These are phyloP conservation scores for Dolichotis patagonum DNA, from an alignment of 2,113 vertebrate genomes.

Conservation along the genomic window DNA sequence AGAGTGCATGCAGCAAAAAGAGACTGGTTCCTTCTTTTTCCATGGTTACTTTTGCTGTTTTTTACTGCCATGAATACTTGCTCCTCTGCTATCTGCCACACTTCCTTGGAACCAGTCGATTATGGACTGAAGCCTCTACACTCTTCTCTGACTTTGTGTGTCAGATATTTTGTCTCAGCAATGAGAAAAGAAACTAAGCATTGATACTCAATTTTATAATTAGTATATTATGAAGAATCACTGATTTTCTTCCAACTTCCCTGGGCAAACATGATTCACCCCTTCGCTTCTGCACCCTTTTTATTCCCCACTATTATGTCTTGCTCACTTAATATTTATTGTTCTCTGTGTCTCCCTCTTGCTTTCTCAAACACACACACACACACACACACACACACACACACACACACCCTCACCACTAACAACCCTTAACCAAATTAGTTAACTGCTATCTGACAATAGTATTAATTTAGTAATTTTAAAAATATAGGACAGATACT, in stretches of 20 bases:
- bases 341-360: neutral
- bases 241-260: neutral
- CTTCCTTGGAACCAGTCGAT: neutral
- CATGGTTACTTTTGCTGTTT: neutral
- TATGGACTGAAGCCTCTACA: neutral
- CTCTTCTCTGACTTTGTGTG: neutral
- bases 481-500: neutral
- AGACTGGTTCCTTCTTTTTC: neutral
- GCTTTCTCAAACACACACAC: neutral
- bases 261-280: neutral
- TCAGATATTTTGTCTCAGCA: neutral
- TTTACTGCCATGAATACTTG: neutral
- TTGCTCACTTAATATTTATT: neutral
- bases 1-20: neutral
- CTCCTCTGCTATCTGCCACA: neutral
- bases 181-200: neutral
- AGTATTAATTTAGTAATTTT: slow-evolving; percentile 24
- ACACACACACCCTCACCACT: neutral
- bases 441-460: neutral
- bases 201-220: neutral
- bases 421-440: neutral
- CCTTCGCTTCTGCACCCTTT: neutral
- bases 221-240: neutral
- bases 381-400: neutral
- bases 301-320: neutral